A percentile compares a stretch with the other conserved stretches of the same genome.
These are phyloP conservation scores for Grantiella picta DNA, from an alignment of 2,113 vertebrate genomes.

Conservation along the genomic window DNA sequence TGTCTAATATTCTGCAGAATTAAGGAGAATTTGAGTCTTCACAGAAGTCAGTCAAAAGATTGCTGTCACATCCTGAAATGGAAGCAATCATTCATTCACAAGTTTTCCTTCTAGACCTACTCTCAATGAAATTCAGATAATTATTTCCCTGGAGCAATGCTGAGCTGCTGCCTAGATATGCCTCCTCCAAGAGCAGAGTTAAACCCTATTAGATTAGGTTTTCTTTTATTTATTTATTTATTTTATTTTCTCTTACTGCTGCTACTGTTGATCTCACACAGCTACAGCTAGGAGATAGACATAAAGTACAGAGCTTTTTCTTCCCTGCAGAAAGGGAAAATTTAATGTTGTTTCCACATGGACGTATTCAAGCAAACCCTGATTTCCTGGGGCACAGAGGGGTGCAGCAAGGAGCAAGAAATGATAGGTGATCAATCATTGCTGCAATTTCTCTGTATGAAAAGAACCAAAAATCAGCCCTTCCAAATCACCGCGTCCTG, in stretches of 20 bases:
- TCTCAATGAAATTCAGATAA: conserved; percentile 26
- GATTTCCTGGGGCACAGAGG: neutral
- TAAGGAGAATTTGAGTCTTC: neutral
- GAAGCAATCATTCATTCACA: conserved; percentile 25
- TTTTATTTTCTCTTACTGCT: neutral
- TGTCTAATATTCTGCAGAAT: neutral
- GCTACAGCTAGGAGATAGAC: neutral
- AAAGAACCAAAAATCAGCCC: neutral
- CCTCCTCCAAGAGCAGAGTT: neutral
- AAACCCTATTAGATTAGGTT: neutral
- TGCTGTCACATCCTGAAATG: neutral
- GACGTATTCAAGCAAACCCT: neutral
- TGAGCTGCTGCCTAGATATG: neutral
- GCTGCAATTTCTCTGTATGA: neutral
- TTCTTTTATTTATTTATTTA: neutral
- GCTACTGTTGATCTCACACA: neutral
- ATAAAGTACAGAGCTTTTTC: neutral
- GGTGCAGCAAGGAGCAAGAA: neutral
- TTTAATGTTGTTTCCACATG: neutral
- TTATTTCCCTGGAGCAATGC: neutral
- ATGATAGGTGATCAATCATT: neutral
- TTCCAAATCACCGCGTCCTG: neutral
- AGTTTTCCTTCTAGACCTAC: neutral
- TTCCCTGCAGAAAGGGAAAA: neutral
- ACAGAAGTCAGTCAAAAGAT: neutral